Conservation (phyloP, 2,888 invertebrate genomes). For the Bedellia somnulentella region DNA sequence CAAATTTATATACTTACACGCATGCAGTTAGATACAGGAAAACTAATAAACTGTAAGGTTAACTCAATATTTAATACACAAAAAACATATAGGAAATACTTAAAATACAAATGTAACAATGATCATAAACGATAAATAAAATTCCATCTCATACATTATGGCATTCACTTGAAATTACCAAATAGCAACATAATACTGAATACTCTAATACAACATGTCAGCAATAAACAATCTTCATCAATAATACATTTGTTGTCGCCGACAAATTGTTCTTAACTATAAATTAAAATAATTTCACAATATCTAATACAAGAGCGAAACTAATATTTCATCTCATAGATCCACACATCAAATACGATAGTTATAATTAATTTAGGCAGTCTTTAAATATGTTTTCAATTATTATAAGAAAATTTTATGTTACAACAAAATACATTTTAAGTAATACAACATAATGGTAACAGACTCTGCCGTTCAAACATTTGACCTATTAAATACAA, state of each 20-base stretch:
- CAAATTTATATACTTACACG: slow-evolving; percentile 47
- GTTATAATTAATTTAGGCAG: slow-evolving; percentile 50
- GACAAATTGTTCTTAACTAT: too few species aligned
- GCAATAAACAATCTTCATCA: too few species aligned
- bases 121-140: slow-evolving; percentile 19
- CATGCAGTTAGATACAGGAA: slow-evolving; percentile 45
- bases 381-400: slow-evolving; percentile 51
- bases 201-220: slow-evolving; percentile 56
- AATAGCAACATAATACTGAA: slow-evolving; percentile 57
- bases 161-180: slow-evolving; percentile 29
- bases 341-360: slow-evolving; percentile 40
- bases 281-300: too few species aligned
- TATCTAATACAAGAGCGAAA: too few species aligned
- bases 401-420: slow-evolving; percentile 37
- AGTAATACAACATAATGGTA: slow-evolving; percentile 51
- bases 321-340: too few species aligned
- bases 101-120: slow-evolving; percentile 33
- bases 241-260: too few species aligned
- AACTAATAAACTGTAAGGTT: slow-evolving; percentile 25
- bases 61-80: slow-evolving; percentile 39
- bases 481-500: slow-evolving; percentile 13
- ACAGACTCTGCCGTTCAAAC: slow-evolving; percentile 39
- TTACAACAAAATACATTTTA: slow-evolving; percentile 35
- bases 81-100: slow-evolving; percentile 31
- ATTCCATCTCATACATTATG: slow-evolving; percentile 54